These are phyloP conservation scores for Hydraecia micacea DNA, from an alignment of 2,888 invertebrate species.

Conservation along the genomic window DNA sequence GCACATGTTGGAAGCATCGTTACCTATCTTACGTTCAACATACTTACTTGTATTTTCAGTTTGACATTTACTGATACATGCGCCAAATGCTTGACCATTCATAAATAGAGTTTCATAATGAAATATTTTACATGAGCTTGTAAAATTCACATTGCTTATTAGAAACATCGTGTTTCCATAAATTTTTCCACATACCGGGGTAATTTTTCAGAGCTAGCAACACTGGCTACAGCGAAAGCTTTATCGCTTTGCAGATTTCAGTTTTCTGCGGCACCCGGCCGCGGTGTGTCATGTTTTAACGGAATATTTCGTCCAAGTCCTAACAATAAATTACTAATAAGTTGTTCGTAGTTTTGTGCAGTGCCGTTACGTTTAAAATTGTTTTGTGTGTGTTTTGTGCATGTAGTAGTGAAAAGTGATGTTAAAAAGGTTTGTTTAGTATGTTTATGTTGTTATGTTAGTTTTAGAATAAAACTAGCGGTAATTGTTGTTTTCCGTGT, in stretches of 20 bases:
- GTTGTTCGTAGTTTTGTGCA: slow-evolving; percentile 48
- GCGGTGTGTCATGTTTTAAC: slow-evolving; percentile 60
- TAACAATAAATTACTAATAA: slow-evolving; percentile 49
- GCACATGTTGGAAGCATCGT: background rate
- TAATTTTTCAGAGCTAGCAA: slow-evolving; percentile 54
- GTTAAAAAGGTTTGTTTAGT: slow-evolving; percentile 56
- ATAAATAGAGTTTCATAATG: background rate
- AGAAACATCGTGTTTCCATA: background rate
- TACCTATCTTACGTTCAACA: background rate
- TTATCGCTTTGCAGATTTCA: slow-evolving; percentile 75
- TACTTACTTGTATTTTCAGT: background rate
- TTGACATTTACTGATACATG: background rate
- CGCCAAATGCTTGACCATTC: background rate
- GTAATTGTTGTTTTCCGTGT: slow-evolving; percentile 59
- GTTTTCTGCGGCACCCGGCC: slow-evolving; percentile 79
- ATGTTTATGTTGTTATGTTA: slow-evolving; percentile 25
- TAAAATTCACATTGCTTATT: background rate
- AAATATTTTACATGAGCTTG: background rate
- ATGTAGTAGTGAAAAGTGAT: slow-evolving; percentile 43
- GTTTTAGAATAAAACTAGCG: slow-evolving; percentile 32
- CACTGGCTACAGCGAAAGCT: slow-evolving; percentile 64
- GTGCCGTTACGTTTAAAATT: slow-evolving; percentile 42
- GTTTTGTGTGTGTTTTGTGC: slow-evolving; percentile 41
- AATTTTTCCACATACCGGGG: slow-evolving; percentile 27
- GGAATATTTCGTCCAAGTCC: slow-evolving; percentile 36